Evolutionary conservation across 2,888 invertebrate species (phyloP).

Genomic region (Hermaeophaga mercurialis): DNA sequence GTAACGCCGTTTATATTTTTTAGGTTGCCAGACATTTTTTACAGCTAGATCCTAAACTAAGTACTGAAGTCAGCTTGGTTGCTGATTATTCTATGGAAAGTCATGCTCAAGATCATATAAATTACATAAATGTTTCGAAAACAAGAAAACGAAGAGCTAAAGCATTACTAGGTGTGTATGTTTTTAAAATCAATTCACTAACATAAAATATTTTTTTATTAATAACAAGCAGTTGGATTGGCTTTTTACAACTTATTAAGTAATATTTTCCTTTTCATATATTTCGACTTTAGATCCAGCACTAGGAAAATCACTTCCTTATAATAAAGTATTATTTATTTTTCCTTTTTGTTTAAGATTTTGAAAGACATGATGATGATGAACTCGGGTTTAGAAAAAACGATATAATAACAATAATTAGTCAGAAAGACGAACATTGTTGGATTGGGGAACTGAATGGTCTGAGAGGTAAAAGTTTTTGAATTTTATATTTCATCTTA

Average conservation of each 20-base stretch:
- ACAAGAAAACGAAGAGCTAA: conserved; percentile 90
- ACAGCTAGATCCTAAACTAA: conserved; percentile 86
- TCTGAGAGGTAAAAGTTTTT: conserved; percentile 65
- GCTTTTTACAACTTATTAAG: neutral
- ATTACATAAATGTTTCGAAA: conserved; percentile 90
- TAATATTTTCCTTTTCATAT: neutral
- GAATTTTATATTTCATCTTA: too few relatives aligned
- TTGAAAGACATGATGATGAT: conserved; percentile 97
- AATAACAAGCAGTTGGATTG: too few relatives aligned
- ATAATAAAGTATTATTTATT: too few relatives aligned
- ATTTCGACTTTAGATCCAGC: too few relatives aligned
- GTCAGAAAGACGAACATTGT: conserved; percentile 97
- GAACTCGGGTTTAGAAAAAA: conserved; percentile 98
- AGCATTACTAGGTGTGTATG: conserved; percentile 74
- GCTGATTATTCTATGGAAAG: conserved; percentile 97
- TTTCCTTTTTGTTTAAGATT: conserved; percentile 65
- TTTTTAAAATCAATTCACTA: neutral
- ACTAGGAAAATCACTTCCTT: too few relatives aligned
- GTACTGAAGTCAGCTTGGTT: conserved; percentile 77
- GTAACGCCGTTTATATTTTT: conserved; percentile 48
- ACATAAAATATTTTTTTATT: neutral
- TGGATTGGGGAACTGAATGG: conserved; percentile 99
- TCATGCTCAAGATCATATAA: conserved; percentile 91
- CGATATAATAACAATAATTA: conserved; percentile 96
- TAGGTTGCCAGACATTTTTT: conserved; percentile 90